Percentiles rank a stretch among this genome's conserved stretches.
Evolutionary conservation across 2,113 vertebrate species (phyloP).

Genomic region (Pollimyrus isidori): DNA sequence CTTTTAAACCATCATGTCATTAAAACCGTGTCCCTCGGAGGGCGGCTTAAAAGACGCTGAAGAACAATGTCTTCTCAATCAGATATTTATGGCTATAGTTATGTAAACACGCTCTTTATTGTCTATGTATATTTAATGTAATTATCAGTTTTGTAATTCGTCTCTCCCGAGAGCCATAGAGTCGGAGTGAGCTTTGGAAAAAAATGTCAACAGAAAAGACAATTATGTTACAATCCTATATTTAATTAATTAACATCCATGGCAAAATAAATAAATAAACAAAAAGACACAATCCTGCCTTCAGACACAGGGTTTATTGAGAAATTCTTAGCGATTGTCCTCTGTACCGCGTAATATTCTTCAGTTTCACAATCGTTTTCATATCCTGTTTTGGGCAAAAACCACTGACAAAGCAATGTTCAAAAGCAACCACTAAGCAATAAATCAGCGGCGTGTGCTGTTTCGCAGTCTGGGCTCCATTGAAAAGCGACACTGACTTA

Average conservation of each 20-base stretch:
- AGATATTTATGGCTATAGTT: conserved; percentile 84
- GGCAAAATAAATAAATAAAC: not conserved
- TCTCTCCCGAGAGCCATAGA: conserved; percentile 68
- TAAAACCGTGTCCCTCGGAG: conserved; percentile 73
- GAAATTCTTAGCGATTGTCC: conserved; percentile 20
- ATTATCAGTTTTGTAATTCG: conserved; percentile 82
- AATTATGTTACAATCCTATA: conserved; percentile 27
- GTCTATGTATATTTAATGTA: conserved; percentile 87
- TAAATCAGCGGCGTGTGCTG: not conserved
- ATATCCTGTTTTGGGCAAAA: conserved; percentile 20
- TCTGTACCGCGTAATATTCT: conserved; percentile 11
- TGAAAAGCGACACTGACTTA: not conserved
- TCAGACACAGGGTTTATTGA: conserved; percentile 10
- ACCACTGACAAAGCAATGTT: conserved; percentile 9
- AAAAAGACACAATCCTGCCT: not conserved
- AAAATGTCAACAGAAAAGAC: conserved; percentile 83
- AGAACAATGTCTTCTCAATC: conserved; percentile 83
- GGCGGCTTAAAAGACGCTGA: conserved; percentile 70
- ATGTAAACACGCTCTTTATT: conserved; percentile 84
- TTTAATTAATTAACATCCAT: conserved; percentile 25
- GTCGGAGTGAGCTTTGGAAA: conserved; percentile 56
- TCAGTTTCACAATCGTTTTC: conserved; percentile 14
- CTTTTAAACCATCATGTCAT: conserved; percentile 86
- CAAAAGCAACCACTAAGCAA: not conserved
- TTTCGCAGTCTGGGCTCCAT: not conserved